These are phyloP conservation scores for Epizoanthus scotinus DNA, from an alignment of 92 coral and sea anemone species.

Conservation along the genomic window DNA sequence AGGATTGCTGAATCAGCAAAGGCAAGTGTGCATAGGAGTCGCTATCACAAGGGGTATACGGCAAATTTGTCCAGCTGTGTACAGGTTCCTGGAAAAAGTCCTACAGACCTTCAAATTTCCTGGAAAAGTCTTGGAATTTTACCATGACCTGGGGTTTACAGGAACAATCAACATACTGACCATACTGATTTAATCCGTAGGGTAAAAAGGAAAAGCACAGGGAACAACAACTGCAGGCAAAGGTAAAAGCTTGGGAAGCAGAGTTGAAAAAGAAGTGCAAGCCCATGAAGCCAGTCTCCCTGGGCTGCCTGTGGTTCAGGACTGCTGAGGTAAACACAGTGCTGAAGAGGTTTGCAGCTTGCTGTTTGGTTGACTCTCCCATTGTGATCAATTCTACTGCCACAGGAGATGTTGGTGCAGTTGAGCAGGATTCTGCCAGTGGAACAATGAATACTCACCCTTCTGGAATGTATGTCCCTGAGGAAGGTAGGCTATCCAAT, in stretches of 20 bases:
- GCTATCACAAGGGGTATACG: too few species aligned
- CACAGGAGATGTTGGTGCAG: background rate
- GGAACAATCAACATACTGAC: too few species aligned
- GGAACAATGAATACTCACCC: slow-evolving; percentile 37
- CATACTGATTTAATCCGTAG: slow-evolving; percentile 9
- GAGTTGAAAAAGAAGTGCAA: slow-evolving; percentile 87
- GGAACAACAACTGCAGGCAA: slow-evolving; percentile 80
- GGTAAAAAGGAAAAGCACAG: slow-evolving; percentile 49
- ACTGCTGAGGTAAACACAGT: slow-evolving; percentile 57
- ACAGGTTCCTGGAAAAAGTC: too few species aligned
- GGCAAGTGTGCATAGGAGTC: too few species aligned
- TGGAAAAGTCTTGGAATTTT: too few species aligned
- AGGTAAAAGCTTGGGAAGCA: slow-evolving; percentile 96
- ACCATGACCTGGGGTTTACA: too few species aligned
- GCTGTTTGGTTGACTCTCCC: slow-evolving; percentile 65
- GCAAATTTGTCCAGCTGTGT: too few species aligned
- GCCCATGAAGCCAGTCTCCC: slow-evolving; percentile 84
- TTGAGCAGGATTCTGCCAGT: background rate
- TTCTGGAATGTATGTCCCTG: slow-evolving; percentile 87
- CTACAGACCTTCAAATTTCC: too few species aligned
- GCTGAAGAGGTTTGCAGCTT: slow-evolving; percentile 84
- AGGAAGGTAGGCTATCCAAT: slow-evolving; percentile 70
- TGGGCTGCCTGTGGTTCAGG: slow-evolving; percentile 88
- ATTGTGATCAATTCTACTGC: slow-evolving; percentile 42
- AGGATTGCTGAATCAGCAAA: too few species aligned